Evolutionary conservation across 92 coral and sea anemone genomes (phyloP), one percentile per base, ranked within the genome.

Genomic region (Metridium senile): DNA sequence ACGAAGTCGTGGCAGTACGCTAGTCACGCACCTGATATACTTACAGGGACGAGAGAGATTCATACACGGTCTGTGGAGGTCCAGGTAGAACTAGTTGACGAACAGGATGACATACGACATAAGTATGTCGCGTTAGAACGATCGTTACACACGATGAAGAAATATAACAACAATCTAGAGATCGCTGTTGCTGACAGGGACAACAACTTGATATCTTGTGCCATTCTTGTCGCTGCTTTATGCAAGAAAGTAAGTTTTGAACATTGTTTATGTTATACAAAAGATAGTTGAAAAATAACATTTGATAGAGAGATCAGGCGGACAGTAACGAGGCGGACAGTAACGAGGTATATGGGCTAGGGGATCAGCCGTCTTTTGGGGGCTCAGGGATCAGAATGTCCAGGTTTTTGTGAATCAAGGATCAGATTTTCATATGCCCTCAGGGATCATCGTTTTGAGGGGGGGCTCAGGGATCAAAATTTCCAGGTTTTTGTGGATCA

Each of bases 21-120:
- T 0, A 9, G 67, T 18, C 78, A 39, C 21, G 87, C 97, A 4
- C 99, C 99, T 20, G 99, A 96, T 81, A 85, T 96, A 53, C 81
- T 96, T 28, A 92, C 59, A 20, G 91, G 91, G 66, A 94, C 93
- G 11, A 83, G 90, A 8, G 89, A 86, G 71, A 84, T 85, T 29
- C 79, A 76, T 43, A 74, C 72, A 65, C 90, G 82, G 43, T 89
- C 97, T 11, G 91, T 92, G 0, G 99, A 87, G 49, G 79, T 96
- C 58, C 99, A 96, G 87, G 93, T 87, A 28, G 93, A 93, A 57
- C 77, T 49, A 28, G 85, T 77, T 34, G 87, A 91, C 33, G 84
- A 85, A 18, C 56, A 85, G 13, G 82, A 68, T 61, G 59, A 74
- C 68, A 85, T 88, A n/a, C 77, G 79, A 22, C 71, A 85, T 80